These are phyloP conservation scores for Drosophila atripex DNA, from an alignment of 2,888 invertebrate species.

Conservation along the genomic window DNA sequence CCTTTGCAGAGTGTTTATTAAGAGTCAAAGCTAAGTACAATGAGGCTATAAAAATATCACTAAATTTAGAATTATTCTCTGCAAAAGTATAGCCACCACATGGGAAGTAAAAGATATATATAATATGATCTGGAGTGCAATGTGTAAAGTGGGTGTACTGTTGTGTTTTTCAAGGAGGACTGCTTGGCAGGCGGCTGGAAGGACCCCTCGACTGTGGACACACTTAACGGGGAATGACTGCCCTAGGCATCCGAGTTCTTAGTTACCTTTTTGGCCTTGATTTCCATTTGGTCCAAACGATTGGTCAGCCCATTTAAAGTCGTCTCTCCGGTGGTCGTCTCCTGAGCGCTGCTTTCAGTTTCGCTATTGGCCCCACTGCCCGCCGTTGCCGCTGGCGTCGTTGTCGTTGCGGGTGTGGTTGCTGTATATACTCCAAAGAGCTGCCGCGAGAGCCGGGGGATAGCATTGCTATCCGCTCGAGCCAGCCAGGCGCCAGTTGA, in stretches of 20 bases:
- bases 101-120: conserved; percentile 2
- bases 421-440: conserved; percentile 50
- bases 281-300: conserved; percentile 78
- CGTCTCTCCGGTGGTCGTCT: conserved; percentile 69
- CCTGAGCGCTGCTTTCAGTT: conserved; percentile 64
- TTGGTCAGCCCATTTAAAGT: conserved; percentile 78
- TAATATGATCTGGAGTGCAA: conserved; percentile 27
- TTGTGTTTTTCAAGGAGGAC: conserved; percentile 23
- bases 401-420: conserved; percentile 17
- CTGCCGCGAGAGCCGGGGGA: conserved; percentile 64
- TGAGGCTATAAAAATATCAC: too few relatives aligned
- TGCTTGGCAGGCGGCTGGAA: conserved; percentile 25
- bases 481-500: conserved; percentile 60
- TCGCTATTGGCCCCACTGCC: conserved; percentile 57
- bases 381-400: conserved; percentile 17
- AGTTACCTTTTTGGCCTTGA: conserved; percentile 81
- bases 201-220: conserved; percentile 16
- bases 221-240: conserved; percentile 1
- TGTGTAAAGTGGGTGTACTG: conserved; percentile 39
- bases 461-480: conserved; percentile 54
- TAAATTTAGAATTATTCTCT: too few relatives aligned
- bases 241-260: neutral
- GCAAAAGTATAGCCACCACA: neutral
- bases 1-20: neutral
- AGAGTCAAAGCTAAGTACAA: too few relatives aligned